phyloP scores from a whole-genome alignment of 2,888 invertebrate species.

The Melipona bicolor region DNA sequence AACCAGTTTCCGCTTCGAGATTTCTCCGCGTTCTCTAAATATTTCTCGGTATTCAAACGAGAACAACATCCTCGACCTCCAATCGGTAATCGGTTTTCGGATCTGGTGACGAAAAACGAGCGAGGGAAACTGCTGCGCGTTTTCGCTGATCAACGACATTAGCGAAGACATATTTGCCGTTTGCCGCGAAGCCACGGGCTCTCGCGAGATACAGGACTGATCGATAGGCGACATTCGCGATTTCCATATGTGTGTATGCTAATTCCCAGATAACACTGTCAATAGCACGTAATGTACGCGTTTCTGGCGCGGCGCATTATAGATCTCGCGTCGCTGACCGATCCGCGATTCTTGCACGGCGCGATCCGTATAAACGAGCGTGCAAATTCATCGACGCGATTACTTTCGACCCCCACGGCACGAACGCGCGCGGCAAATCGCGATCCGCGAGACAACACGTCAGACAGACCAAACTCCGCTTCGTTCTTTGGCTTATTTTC shows the following conservation, averaged over 20 bases:
- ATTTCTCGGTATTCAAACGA: neutral
- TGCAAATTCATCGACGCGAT: conserved; percentile 31
- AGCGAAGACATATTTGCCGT: conserved; percentile 32
- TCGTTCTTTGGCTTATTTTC: neutral
- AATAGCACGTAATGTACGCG: conserved; percentile 50
- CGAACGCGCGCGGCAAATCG: neutral
- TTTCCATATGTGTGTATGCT: conserved; percentile 58
- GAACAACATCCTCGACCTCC: neutral
- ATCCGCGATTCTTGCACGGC: conserved; percentile 38
- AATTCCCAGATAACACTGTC: conserved; percentile 51
- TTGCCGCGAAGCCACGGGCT: conserved; percentile 3
- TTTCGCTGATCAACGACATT: conserved; percentile 8
- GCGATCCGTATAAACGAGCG: conserved; percentile 30
- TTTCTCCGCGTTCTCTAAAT: conserved; percentile 1
- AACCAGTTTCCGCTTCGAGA: conserved; percentile 14
- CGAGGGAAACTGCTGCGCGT: neutral
- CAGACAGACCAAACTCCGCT: neutral
- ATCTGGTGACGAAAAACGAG: neutral
- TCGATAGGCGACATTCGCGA: conserved; percentile 51
- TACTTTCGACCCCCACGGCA: conserved; percentile 19
- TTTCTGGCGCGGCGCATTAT: conserved; percentile 29
- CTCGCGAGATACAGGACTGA: conserved; percentile 35
- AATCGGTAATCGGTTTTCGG: neutral
- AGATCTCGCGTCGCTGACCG: conserved; percentile 36
- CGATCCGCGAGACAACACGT: neutral